Evolutionary conservation across 1,140 invertebrate genomes (phyloP), one percentile per base, ranked within the genome.

Genomic region (Drosophila pandora): DNA sequence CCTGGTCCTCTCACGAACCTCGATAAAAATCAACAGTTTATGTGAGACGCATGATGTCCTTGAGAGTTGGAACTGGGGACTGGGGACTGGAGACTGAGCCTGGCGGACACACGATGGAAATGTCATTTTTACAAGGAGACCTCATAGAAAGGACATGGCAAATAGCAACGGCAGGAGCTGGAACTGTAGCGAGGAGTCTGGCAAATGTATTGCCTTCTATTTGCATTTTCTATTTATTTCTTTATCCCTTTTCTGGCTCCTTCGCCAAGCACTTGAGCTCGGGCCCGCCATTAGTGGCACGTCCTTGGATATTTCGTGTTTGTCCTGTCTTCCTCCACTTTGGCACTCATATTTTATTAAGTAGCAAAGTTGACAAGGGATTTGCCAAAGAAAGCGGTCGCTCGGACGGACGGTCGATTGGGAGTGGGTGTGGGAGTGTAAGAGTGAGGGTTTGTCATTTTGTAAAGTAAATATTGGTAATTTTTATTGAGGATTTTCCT

Each of bases 401-500:
- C 2, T 41, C 25, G 28, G 48, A 28, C 22, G 37, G 47, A 9
- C 21, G 54, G 13, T 12, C 41, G 13, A 9, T 3, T 10, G 39
- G 17, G 17, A 17, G 9, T 17, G 39, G 39, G 17, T 1, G 13
- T 6, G n/a, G 39, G 17, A 28, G 41, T 7, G 41, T 22, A 22
- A 13, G 13, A 43, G 56, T 52, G 62, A 62, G 67, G 67, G 72
- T 64, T 76, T 90, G 84, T 90, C 81, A 85, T 90, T 85, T 90
- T 72, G 71, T 89, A 90, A 87, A 90, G 84, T 90, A 90, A 90
- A 90, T 90, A 90, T 90, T 90, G 89, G 81, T 90, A 90, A 90
- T 90, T 90, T 90, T 90, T 90, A 87, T 90, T 87, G 83, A 79
- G 79, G 79, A 88, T 87, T 88, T 88, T 88, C 67, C 76, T 76